phyloP scores from a whole-genome alignment of 2,797 vertebrate species.

The Sandelia bainsii region DNA sequence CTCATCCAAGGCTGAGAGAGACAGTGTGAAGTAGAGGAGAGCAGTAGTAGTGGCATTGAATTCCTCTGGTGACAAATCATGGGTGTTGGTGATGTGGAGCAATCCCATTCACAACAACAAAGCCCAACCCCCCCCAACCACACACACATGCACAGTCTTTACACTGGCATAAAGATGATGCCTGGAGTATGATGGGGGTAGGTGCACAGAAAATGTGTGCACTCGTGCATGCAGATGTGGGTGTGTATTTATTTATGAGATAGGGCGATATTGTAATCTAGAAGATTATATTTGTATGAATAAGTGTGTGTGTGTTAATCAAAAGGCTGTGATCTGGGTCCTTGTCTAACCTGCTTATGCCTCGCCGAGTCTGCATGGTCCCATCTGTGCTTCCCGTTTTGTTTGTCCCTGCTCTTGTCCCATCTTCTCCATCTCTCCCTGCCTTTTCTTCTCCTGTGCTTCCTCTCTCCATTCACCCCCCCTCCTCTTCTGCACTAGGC shows the following conservation, averaged over 20 bases:
- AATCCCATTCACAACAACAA: slow-evolving; percentile 81
- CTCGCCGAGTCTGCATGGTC: slow-evolving; percentile 58
- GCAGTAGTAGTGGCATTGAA: slow-evolving; percentile 58
- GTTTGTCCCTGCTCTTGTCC: slow-evolving; percentile 41
- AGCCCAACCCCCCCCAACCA: slow-evolving; percentile 68
- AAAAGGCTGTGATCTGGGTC: slow-evolving; percentile 68
- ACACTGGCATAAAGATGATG: slow-evolving; percentile 46
- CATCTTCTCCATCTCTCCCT: slow-evolving; percentile 57
- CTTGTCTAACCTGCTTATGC: slow-evolving; percentile 80
- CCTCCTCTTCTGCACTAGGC: slow-evolving; percentile 54
- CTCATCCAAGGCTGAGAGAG: slow-evolving; percentile 55
- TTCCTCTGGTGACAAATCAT: slow-evolving; percentile 72
- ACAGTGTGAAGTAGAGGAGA: slow-evolving; percentile 50
- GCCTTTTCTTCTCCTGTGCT: slow-evolving; percentile 33
- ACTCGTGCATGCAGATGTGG: slow-evolving; percentile 23
- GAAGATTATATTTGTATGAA: slow-evolving; percentile 51
- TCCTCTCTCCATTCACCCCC: slow-evolving; percentile 20
- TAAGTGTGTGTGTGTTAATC: slow-evolving; percentile 55
- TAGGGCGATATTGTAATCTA: slow-evolving; percentile 50
- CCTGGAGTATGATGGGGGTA: slow-evolving; percentile 23
- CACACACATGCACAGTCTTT: slow-evolving; percentile 4
- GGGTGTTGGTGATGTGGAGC: slow-evolving; percentile 71
- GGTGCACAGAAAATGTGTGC: slow-evolving; percentile 21
- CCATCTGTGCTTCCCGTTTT: slow-evolving; percentile 64
- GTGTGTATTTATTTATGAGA: slow-evolving; percentile 4